A percentile compares a stretch with the other conserved stretches of the same genome.
phyloP scores from a whole-genome alignment of 1,140 invertebrate genomes.

The Drosophila parabipectinata region DNA sequence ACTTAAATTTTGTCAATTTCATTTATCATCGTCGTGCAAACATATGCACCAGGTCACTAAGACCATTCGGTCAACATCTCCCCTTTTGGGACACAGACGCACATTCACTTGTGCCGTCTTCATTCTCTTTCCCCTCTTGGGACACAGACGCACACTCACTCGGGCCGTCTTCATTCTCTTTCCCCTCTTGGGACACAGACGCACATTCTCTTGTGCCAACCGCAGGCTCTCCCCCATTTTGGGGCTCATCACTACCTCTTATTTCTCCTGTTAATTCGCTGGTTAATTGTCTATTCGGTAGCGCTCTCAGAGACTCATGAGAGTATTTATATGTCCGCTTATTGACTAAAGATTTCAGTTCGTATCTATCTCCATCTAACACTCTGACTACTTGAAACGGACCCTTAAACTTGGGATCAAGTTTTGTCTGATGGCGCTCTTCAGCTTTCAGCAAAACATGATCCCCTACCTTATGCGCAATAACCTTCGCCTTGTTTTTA shows the following conservation, averaged over 20 bases:
- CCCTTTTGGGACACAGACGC: neutral
- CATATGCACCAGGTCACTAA: neutral
- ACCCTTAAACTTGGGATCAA: neutral
- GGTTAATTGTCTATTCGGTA: too few relatives aligned
- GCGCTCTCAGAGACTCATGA: neutral
- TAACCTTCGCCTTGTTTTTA: neutral
- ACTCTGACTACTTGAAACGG: neutral
- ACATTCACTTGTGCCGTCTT: too few relatives aligned
- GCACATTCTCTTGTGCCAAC: conserved; percentile 8
- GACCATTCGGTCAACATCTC: neutral
- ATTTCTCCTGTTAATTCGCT: too few relatives aligned
- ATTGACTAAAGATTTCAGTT: neutral
- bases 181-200: conserved; percentile 3
- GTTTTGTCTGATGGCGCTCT: neutral
- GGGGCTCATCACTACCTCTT: neutral
- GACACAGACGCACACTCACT: too few relatives aligned
- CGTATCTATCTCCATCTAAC: neutral
- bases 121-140: too few relatives aligned
- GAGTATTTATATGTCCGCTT: neutral
- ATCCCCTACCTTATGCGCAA: neutral
- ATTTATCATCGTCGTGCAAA: neutral
- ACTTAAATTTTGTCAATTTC: neutral
- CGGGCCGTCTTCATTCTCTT: too few relatives aligned
- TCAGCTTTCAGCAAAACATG: neutral
- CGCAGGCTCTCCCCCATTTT: neutral